Evolutionary conservation across 2,797 vertebrate genomes (phyloP).

Genomic region (Chrosomus eos): DNA sequence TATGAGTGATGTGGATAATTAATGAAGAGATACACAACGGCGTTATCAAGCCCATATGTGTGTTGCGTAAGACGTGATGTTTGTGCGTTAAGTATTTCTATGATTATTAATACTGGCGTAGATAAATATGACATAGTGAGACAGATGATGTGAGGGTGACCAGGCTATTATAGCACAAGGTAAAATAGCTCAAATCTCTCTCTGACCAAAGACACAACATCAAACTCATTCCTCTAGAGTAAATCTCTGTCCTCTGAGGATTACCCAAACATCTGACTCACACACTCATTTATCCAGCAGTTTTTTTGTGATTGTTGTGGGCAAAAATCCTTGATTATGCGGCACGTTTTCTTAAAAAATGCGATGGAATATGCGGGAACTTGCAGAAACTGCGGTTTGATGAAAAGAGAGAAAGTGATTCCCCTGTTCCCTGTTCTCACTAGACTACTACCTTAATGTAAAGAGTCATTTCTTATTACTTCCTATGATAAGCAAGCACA

Average conservation of each 20-base stretch:
- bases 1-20: not conserved
- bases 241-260: conserved; percentile 22
- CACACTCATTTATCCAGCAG: conserved; percentile 11
- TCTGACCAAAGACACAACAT: conserved; percentile 4
- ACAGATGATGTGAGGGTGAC: not conserved
- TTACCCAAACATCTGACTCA: conserved; percentile 1
- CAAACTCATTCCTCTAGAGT: conserved; percentile 29
- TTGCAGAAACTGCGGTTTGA: too few species aligned
- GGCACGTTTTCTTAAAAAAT: too few species aligned
- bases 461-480: too few species aligned
- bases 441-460: too few species aligned
- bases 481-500: too few species aligned
- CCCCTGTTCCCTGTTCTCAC: too few species aligned
- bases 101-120: not conserved
- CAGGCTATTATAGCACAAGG: not conserved
- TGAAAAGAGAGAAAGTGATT: too few species aligned
- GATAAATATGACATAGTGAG: not conserved
- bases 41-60: not conserved
- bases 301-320: too few species aligned
- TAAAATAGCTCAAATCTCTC: not conserved
- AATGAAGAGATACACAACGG: not conserved
- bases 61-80: not conserved
- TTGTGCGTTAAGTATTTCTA: not conserved
- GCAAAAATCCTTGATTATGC: too few species aligned
- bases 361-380: too few species aligned